A percentile compares a stretch with the other conserved stretches of the same genome.
Conservation (phyloP, 2,797 vertebrate genomes). For the Centropyge bicolor region DNA sequence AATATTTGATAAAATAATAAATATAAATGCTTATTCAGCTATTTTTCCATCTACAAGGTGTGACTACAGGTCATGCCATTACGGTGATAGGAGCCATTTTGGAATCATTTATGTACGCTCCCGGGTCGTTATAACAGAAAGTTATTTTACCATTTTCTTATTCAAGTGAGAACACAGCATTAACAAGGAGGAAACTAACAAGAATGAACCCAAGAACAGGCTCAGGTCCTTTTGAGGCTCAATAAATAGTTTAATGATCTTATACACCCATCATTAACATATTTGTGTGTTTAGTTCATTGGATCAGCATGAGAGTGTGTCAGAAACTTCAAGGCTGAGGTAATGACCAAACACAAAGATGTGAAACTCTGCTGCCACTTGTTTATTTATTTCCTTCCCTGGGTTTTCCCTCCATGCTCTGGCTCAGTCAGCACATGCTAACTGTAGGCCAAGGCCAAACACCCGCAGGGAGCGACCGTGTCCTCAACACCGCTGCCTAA, state of each 20-base stretch:
- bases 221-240: slow-evolving; percentile 23
- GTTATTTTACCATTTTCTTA: background rate
- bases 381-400: slow-evolving; percentile 61
- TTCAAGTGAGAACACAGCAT: background rate
- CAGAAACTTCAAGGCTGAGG: slow-evolving; percentile 12
- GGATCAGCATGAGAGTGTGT: slow-evolving; percentile 13
- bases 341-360: slow-evolving; percentile 34
- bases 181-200: background rate
- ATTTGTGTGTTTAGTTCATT: slow-evolving; percentile 46
- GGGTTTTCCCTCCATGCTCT: slow-evolving; percentile 44
- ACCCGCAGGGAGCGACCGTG: slow-evolving; percentile 62
- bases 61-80: background rate
- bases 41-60: background rate
- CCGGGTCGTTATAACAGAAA: background rate
- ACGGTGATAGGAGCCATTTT: background rate
- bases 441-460: slow-evolving; percentile 66
- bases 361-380: slow-evolving; percentile 42
- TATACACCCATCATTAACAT: slow-evolving; percentile 47
- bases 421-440: slow-evolving; percentile 55
- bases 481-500: slow-evolving; percentile 47
- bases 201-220: slow-evolving; percentile 11
- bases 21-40: background rate
- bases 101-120: slow-evolving; percentile 11
- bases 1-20: background rate
- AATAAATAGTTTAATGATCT: slow-evolving; percentile 47